Percentiles rank a stretch among this genome's conserved stretches.
Evolutionary conservation across 2,888 invertebrate species (phyloP).

Genomic region (Tyria jacobaeae): DNA sequence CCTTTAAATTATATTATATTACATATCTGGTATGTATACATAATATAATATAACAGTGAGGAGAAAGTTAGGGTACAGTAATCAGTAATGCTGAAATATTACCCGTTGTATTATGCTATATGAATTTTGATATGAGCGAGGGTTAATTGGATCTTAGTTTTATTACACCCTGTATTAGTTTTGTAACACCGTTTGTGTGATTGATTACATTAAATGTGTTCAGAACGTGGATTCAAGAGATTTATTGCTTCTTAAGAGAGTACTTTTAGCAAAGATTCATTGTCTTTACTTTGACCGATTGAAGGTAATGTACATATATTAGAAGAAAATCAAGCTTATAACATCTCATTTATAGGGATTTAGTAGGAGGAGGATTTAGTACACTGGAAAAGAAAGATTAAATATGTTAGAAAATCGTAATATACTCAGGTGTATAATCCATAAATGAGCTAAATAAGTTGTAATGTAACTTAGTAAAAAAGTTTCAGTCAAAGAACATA

Average conservation of each 20-base stretch:
- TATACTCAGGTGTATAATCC: no score
- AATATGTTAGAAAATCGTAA: no score
- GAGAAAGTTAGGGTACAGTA: not conserved
- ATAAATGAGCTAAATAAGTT: no score
- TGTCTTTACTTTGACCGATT: not conserved
- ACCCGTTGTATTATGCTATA: conserved; percentile 1
- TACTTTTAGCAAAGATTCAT: not conserved
- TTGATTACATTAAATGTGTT: conserved; percentile 28
- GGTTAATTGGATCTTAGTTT: conserved; percentile 39
- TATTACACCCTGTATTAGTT: conserved; percentile 31
- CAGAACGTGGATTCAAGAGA: not conserved
- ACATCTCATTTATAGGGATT: not conserved
- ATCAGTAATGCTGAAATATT: not conserved
- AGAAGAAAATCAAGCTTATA: not conserved
- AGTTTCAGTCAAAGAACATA: no score
- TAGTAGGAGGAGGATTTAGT: no score
- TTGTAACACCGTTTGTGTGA: conserved; percentile 33
- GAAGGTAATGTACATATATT: not conserved
- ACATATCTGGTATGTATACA: not conserved
- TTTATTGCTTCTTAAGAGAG: not conserved
- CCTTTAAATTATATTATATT: not conserved
- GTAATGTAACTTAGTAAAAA: no score
- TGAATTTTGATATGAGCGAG: conserved; percentile 35
- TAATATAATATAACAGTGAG: no score
- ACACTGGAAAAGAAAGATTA: no score